A percentile compares a stretch with the other conserved stretches of the same genome.
Evolutionary conservation across 2,113 vertebrate genomes (phyloP).

Genomic region (Stegastes partitus): DNA sequence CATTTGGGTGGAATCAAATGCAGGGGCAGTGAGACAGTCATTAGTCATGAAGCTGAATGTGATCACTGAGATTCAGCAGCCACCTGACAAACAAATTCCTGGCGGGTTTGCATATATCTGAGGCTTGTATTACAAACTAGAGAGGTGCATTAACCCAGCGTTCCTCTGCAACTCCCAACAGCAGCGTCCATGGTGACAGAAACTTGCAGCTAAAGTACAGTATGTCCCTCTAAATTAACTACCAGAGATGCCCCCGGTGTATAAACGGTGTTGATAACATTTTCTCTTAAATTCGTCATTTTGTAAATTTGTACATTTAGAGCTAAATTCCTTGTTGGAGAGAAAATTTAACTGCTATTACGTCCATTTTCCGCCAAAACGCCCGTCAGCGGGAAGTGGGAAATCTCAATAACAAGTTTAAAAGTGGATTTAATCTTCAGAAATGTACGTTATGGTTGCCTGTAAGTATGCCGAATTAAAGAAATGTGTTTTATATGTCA

Average conservation of each 20-base stretch:
- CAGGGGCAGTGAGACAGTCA: neutral
- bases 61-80: constrained; percentile 3
- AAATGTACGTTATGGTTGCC: neutral
- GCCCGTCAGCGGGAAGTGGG: neutral
- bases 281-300: neutral
- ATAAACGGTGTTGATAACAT: too few relatives aligned
- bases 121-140: neutral
- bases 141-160: neutral
- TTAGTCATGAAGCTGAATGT: neutral
- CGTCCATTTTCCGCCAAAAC: neutral
- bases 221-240: neutral
- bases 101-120: neutral
- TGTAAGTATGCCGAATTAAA: neutral
- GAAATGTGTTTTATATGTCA: accelerated
- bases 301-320: too few relatives aligned
- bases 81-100: neutral
- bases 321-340: too few relatives aligned
- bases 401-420: neutral
- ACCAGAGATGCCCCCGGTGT: too few relatives aligned
- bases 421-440: neutral
- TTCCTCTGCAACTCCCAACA: neutral
- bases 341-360: neutral
- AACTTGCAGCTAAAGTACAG: constrained; percentile 8
- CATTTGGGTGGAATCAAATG: constrained; percentile 2
- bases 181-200: neutral